Base-by-base conservation (phyloP, 92 coral and sea anemone genomes). In the Siderastrea radians region DNA sequence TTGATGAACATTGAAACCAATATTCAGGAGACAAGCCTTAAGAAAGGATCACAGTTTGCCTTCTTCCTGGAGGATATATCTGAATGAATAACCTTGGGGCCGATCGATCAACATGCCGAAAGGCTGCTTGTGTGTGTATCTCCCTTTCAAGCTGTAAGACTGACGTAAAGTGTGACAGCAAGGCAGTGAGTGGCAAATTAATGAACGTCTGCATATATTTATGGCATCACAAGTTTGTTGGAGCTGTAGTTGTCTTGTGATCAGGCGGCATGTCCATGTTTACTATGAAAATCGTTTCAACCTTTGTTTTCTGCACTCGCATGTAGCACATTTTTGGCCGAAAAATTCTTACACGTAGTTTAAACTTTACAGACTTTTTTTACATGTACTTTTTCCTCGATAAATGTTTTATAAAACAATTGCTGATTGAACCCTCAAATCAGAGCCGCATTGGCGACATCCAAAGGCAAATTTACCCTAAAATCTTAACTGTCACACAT, bases 351-450 rank as follows among this genome's bases (percentile, higher is more conserved):
- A 71, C 13, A 7, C 3, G 7, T 57, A 16, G 12, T 48, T 71
- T 49, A 71, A 71, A 71, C 76, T 48, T 71, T 49, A 12, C 76
- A 71, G 38, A 48, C 5, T 71, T 71, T 71, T 49, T 71, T 71
- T 49, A n/a, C 76, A 11, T 12, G 58, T 49, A 0, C 17, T 64
- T 64, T 16, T 64, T 16, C 16, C 16, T 44, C 68, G 68, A 47
- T 71, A 50, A 71, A 49, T 3, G 76, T 4, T 71, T 71, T 57
- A 49, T 71, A 49, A 71, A 71, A 48, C 7, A 71, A 15, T 71
- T 9, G 55, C 17, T 14, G 48, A 71, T 8, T 6, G 13, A 49
- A 71, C 58, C 48, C 4, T 71, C 13, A 15, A 49, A 71, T 48
- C 59, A 71, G 48, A 1, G 76, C 76, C 76, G 44, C 76, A 48